Evolutionary conservation across 2,797 vertebrate genomes (phyloP), one percentile per base, ranked within the genome.

Genomic region (Limosa lapponica): DNA sequence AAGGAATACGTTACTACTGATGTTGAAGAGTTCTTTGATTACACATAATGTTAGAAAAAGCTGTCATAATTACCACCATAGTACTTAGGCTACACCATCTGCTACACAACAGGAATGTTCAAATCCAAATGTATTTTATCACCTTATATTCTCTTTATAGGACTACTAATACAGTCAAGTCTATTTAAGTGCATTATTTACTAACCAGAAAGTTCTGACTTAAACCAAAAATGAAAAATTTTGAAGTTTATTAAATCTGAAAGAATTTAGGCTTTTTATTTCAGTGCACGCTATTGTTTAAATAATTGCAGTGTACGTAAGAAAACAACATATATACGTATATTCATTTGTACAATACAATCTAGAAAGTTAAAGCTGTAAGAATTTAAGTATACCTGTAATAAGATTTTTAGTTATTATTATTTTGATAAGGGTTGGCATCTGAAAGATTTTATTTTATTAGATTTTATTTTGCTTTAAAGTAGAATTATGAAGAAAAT

Each of bases 11-110:
- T 90, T 93, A 73, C 46, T 82, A 65, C 94, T 94, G 43, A 90
- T 87, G 71, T 90, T 91, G 95, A 96, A 97, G 87, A 93, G 58
- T 95, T 97, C 88, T 97, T 97, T 97, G 84, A 91, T 95, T 97
- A 95, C 78, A 75, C 37, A 69, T 95, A 97, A 96, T 94, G 72
- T 71, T 91, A 69, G 51, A 85, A 96, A 98, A 96, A 88, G 64
- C 79, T 87, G 92, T 89, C 70, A 96, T 92, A 95, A 96, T 96
- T 96, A 88, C 71, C 78, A 16, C 87, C 80, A 57, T 90, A 78
- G 59, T 83, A 80, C 27, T 91, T 71, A 93, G 54, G 77, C 48
- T 94, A 89, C 91, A 89, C 90, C 81, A 94, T 97, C 90, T 97
- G 96, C 44, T 94, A 90, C 48, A 71, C 28, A 90, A 94, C 83